These are phyloP conservation scores for Gryon sp. DNA, from an alignment of 1,140 invertebrate genomes.

Conservation along the genomic window DNA sequence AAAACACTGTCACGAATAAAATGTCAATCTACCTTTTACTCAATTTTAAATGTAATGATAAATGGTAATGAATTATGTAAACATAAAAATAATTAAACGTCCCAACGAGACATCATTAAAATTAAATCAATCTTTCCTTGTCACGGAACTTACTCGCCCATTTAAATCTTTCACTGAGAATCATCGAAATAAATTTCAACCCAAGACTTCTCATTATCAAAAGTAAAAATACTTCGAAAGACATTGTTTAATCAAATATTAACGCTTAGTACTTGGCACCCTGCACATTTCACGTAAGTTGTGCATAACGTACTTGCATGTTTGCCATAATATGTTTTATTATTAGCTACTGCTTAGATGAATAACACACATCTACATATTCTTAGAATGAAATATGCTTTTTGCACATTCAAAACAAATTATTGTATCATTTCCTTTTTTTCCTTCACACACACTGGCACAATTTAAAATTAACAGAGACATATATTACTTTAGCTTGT, in stretches of 20 bases:
- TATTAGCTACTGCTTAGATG: conserved; percentile 6
- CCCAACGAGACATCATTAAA: too few species aligned
- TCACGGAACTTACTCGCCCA: too few species aligned
- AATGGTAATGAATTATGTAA: too few species aligned
- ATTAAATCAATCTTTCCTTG: too few species aligned
- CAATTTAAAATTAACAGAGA: conserved; percentile 63
- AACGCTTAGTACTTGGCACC: conserved; percentile 35
- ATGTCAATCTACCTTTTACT: too few species aligned
- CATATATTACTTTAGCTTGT: conserved; percentile 8
- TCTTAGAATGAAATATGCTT: conserved; percentile 29
- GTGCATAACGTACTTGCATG: conserved; percentile 38
- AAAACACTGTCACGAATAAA: neutral
- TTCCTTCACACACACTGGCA: conserved; percentile 11
- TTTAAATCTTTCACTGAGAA: neutral
- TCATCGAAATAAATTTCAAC: conserved; percentile 7
- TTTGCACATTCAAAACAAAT: conserved; percentile 2
- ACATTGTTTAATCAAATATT: conserved; percentile 28
- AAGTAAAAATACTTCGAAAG: conserved; percentile 13
- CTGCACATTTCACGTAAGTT: conserved; percentile 38
- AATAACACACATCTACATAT: conserved; percentile 29
- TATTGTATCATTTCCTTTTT: too few species aligned
- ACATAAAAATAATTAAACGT: too few species aligned
- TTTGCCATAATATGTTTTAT: conserved; percentile 26
- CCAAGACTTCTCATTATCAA: too few species aligned
- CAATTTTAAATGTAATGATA: too few species aligned